These are phyloP conservation scores for Batillaria attramentaria DNA, from an alignment of 1,140 invertebrate species.

Conservation along the genomic window DNA sequence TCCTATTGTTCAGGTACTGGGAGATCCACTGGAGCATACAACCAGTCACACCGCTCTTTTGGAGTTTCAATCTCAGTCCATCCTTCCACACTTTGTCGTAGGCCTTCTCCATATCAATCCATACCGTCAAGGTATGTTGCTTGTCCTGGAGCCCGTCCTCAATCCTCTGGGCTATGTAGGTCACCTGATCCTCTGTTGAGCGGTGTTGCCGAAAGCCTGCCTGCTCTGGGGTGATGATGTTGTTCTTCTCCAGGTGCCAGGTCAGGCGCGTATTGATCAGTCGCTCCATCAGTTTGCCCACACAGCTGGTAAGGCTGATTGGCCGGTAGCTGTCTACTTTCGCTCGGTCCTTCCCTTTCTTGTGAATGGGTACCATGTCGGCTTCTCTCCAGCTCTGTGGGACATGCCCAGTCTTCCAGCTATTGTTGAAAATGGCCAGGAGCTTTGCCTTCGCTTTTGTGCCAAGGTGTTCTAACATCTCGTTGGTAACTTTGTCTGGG, in stretches of 20 bases:
- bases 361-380: slow-evolving; percentile 33
- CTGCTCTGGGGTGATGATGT: not conserved
- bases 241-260: slow-evolving; percentile 3
- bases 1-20: slow-evolving; percentile 27
- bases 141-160: slow-evolving; percentile 36
- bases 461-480: slow-evolving; percentile 35
- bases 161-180: slow-evolving; percentile 19
- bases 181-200: slow-evolving; percentile 34
- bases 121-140: not conserved
- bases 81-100: too few relatives aligned
- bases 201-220: slow-evolving; percentile 23
- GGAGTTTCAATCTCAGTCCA: too few relatives aligned
- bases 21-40: slow-evolving; percentile 23
- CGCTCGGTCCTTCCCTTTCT: slow-evolving; percentile 35
- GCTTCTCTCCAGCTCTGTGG: slow-evolving; percentile 34
- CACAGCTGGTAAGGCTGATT: slow-evolving; percentile 36
- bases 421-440: slow-evolving; percentile 31
- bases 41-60: not conserved
- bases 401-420: slow-evolving; percentile 30
- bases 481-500: slow-evolving; percentile 31
- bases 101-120: too few relatives aligned
- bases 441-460: slow-evolving; percentile 10
- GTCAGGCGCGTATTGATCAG: not conserved
- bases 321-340: slow-evolving; percentile 30
- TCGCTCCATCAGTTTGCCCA: slow-evolving; percentile 33